A percentile compares a stretch with the other conserved stretches of the same genome.
These are phyloP conservation scores for Danio rerio DNA, from an alignment of 2,113 vertebrate species.

Conservation along the genomic window GRCz12tu NC_133188.1:12436001-12436500, in stretches of 20 bases:
- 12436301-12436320: not conserved
- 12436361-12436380: not conserved
- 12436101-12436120: not conserved
- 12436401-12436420: constrained; percentile 8
- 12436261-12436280: not conserved
- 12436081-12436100: not conserved
- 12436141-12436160: not conserved
- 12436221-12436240: not conserved
- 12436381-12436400: not conserved
- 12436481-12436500: no score
- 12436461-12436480: no score
- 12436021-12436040: not conserved
- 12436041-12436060: not conserved
- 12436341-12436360: not conserved
- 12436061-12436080: not conserved
- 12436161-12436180: not conserved
- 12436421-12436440: not conserved
- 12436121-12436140: not conserved
- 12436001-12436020: not conserved
- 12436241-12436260: not conserved
- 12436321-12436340: not conserved
- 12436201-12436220: no score
- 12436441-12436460: not conserved
- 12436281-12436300: not conserved
- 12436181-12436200: not conserved